phyloP scores from a whole-genome alignment of 2,888 invertebrate species.

The Invenusta paracnida region DNA sequence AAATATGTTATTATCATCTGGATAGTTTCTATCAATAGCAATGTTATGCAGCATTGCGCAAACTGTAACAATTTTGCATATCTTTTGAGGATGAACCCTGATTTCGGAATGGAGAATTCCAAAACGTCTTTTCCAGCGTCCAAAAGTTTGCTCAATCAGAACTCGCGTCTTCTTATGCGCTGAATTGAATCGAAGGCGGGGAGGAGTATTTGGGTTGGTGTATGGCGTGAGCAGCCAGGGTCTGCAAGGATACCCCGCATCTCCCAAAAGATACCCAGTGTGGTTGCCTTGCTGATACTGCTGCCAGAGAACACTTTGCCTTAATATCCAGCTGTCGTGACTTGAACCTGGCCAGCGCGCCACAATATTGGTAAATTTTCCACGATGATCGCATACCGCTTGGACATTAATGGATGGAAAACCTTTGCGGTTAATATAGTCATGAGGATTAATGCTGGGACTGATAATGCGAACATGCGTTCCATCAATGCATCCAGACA shows the following conservation, averaged over 20 bases:
- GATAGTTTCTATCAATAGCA: not conserved
- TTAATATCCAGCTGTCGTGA: not conserved
- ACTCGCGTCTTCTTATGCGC: not conserved
- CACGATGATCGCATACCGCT: not conserved
- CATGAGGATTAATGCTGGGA: not conserved
- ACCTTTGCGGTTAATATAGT: not conserved
- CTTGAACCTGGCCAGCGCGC: not conserved
- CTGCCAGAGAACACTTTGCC: not conserved
- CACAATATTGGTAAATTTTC: not conserved
- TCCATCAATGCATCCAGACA: not conserved
- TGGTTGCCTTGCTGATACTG: not conserved
- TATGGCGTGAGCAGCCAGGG: not conserved
- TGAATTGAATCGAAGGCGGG: not conserved
- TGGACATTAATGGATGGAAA: not conserved
- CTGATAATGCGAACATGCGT: not conserved
- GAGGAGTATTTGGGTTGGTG: not conserved
- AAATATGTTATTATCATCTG: not conserved
- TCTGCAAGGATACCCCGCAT: not conserved
- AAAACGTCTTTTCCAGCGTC: not conserved
- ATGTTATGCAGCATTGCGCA: not conserved
- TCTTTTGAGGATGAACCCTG: not conserved
- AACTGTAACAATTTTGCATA: not conserved
- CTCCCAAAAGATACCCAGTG: not conserved
- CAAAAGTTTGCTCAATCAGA: not conserved
- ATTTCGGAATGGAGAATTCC: slow-evolving; percentile 6